A percentile compares a stretch with the other conserved stretches of the same genome.
These are phyloP conservation scores for Campylomormyrus numenius DNA, from an alignment of 2,113 vertebrate genomes.

Conservation along the genomic window DNA sequence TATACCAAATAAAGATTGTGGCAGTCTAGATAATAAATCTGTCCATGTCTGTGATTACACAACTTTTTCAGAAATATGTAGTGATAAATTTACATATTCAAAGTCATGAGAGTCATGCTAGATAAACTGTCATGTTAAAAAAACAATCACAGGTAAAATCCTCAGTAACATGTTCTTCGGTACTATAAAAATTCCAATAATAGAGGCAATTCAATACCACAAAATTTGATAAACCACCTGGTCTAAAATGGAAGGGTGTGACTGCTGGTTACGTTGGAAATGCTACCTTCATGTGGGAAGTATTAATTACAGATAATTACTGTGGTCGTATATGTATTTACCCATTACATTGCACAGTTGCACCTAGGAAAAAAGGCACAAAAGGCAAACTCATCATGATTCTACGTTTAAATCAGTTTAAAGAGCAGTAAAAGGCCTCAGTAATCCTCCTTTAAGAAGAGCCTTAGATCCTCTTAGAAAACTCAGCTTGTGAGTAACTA, in stretches of 20 bases:
- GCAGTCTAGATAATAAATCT: not conserved
- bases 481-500: not conserved
- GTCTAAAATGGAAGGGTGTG: not conserved
- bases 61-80: not conserved
- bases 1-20: not conserved
- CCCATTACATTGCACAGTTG: not conserved
- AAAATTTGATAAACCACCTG: not conserved
- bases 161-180: not conserved
- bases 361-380: not conserved
- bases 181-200: not conserved
- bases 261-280: not conserved
- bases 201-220: not conserved
- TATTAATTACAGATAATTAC: constrained; percentile 14
- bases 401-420: not conserved
- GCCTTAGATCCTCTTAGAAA: not conserved
- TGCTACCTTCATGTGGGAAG: not conserved
- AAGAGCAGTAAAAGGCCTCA: not conserved
- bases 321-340: constrained; percentile 6
- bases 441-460: not conserved
- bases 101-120: not conserved
- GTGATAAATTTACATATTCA: not conserved
- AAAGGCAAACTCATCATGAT: not conserved
- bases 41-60: not conserved
- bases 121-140: not conserved
- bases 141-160: not conserved